phyloP scores from a whole-genome alignment of 2,888 invertebrate species.

The Nymphalis polychloros region DNA sequence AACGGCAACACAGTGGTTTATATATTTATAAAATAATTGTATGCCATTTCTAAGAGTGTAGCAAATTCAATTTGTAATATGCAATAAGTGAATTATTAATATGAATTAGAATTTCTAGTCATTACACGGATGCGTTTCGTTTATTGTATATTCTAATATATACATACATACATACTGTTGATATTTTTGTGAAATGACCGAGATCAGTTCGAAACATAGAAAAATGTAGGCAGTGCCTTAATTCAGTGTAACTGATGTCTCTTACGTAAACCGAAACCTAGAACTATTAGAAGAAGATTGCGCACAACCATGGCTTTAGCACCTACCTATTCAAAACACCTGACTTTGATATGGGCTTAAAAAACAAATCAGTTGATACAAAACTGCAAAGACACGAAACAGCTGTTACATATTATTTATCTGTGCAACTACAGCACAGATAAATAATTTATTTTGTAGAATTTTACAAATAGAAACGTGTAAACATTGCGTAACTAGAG shows the following conservation, averaged over 20 bases:
- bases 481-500: too few relatives aligned
- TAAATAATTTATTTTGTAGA: too few relatives aligned
- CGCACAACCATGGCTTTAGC: conserved; percentile 36
- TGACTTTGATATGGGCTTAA: background rate
- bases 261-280: background rate
- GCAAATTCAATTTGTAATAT: background rate
- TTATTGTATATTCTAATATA: too few relatives aligned
- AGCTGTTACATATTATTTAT: too few relatives aligned
- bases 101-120: too few relatives aligned
- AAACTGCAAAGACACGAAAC: background rate
- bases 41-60: conserved; percentile 35
- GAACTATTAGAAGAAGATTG: conserved; percentile 2
- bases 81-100: too few relatives aligned
- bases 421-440: too few relatives aligned
- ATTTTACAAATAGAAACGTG: too few relatives aligned
- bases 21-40: conserved; percentile 46
- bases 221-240: background rate
- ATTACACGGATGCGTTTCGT: too few relatives aligned
- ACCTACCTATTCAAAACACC: conserved; percentile 24
- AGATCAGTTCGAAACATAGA: background rate
- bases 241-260: too few relatives aligned
- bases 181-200: too few relatives aligned
- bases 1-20: conserved; percentile 47
- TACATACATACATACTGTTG: too few relatives aligned
- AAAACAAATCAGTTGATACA: background rate